Evolutionary conservation across 2,888 invertebrate genomes (phyloP).

Genomic region (Corbicula japonica): DNA sequence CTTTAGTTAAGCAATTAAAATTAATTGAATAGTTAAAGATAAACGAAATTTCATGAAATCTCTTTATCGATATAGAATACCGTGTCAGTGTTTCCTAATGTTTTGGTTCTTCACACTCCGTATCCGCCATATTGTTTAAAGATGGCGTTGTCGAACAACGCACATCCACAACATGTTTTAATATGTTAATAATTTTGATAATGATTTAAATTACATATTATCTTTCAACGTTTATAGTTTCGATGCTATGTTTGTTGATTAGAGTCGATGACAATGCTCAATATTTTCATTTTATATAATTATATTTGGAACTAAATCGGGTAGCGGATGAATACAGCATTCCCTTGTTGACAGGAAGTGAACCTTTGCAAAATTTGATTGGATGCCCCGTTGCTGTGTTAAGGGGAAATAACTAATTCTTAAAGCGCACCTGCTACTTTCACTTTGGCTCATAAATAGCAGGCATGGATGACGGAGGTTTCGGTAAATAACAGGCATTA

Average conservation of each 20-base stretch:
- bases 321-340: conserved; percentile 30
- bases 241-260: not conserved
- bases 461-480: not conserved
- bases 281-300: not conserved
- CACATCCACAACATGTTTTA: conserved; percentile 1
- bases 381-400: conserved; percentile 51
- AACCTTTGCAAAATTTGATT: conserved; percentile 40
- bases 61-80: no score
- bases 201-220: not conserved
- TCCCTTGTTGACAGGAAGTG: conserved; percentile 63
- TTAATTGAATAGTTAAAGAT: no score
- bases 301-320: conserved; percentile 23
- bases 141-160: conserved; percentile 73
- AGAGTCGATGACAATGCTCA: not conserved
- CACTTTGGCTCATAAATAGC: conserved; percentile 23
- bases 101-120: no score
- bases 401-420: conserved; percentile 47
- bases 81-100: no score
- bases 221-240: not conserved
- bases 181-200: not conserved
- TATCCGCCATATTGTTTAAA: conserved; percentile 83
- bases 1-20: no score
- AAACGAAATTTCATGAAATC: no score
- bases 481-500: no score
- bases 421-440: conserved; percentile 59